Percentiles rank a stretch among this genome's conserved stretches.
These are phyloP conservation scores for Heliothis peltigera DNA, from an alignment of 2,888 invertebrate genomes.

Conservation along the genomic window DNA sequence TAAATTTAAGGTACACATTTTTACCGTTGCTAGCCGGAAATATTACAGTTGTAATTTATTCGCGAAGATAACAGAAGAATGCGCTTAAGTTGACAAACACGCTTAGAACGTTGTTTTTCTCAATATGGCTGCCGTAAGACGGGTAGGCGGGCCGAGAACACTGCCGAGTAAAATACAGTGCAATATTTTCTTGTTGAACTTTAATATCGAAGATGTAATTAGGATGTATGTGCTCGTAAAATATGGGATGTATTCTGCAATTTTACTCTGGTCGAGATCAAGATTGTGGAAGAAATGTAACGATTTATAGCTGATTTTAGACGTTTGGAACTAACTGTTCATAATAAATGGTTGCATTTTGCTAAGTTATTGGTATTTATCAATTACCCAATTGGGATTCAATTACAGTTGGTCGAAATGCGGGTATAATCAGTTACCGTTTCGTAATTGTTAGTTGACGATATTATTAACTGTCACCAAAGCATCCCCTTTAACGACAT, in stretches of 20 bases:
- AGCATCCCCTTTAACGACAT: slow-evolving; percentile 47
- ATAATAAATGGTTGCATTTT: slow-evolving; percentile 20
- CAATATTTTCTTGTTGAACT: slow-evolving; percentile 51
- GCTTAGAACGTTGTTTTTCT: slow-evolving; percentile 49
- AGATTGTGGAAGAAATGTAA: slow-evolving; percentile 42
- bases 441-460: slow-evolving; percentile 24
- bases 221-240: slow-evolving; percentile 34
- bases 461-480: slow-evolving; percentile 20
- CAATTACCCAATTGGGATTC: slow-evolving; percentile 39
- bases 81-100: slow-evolving; percentile 46
- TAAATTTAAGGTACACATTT: slow-evolving; percentile 16
- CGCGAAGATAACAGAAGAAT: slow-evolving; percentile 32
- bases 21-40: slow-evolving; percentile 48
- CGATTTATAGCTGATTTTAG: slow-evolving; percentile 27
- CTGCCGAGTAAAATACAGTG: slow-evolving; percentile 31
- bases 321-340: slow-evolving; percentile 18
- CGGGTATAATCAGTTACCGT: slow-evolving; percentile 52
- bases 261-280: slow-evolving; percentile 28
- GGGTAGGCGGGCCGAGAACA: slow-evolving; percentile 27
- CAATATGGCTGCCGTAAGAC: slow-evolving; percentile 39
- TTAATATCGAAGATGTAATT: slow-evolving; percentile 41
- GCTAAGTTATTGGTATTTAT: slow-evolving; percentile 9
- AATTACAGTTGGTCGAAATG: slow-evolving; percentile 38
- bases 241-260: slow-evolving; percentile 18
- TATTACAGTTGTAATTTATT: slow-evolving; percentile 37